Percentiles rank a stretch among this genome's conserved stretches.
These are phyloP conservation scores for Philaethria dido DNA, from an alignment of 2,888 invertebrate genomes.

Conservation along the genomic window DNA sequence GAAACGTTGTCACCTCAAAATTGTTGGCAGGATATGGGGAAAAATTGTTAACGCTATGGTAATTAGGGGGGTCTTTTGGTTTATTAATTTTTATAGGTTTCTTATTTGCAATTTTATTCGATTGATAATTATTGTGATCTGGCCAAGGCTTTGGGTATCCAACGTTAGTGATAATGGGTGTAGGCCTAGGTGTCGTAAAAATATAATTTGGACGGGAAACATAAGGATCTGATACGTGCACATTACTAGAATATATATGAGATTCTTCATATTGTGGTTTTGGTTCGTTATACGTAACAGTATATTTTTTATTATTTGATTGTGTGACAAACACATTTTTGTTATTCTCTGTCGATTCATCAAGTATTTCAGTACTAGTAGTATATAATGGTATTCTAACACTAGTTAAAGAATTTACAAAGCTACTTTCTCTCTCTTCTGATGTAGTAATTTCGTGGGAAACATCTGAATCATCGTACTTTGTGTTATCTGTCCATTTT, in stretches of 20 bases:
- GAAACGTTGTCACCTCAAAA: conserved; percentile 75
- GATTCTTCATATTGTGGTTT: conserved; percentile 59
- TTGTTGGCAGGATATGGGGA: conserved; percentile 55
- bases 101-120: conserved; percentile 55
- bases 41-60: conserved; percentile 63
- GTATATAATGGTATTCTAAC: conserved; percentile 45
- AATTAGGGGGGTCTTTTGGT: conserved; percentile 62
- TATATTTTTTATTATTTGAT: conserved; percentile 51
- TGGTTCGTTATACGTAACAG: conserved; percentile 56
- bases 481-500: conserved; percentile 80
- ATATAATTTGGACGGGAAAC: conserved; percentile 61
- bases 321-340: conserved; percentile 48
- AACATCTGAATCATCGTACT: conserved; percentile 72
- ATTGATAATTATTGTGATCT: conserved; percentile 40
- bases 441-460: conserved; percentile 63
- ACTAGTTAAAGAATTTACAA: conserved; percentile 45
- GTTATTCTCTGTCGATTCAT: conserved; percentile 49
- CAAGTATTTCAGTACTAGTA: conserved; percentile 48
- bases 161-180: conserved; percentile 75
- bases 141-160: conserved; percentile 63
- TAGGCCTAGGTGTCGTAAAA: conserved; percentile 63
- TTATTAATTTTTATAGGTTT: conserved; percentile 62
- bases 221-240: conserved; percentile 62
- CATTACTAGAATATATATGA: conserved; percentile 62
- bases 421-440: conserved; percentile 46